phyloP scores from a whole-genome alignment of 2,888 invertebrate species.

The Drosophila helvetica region DNA sequence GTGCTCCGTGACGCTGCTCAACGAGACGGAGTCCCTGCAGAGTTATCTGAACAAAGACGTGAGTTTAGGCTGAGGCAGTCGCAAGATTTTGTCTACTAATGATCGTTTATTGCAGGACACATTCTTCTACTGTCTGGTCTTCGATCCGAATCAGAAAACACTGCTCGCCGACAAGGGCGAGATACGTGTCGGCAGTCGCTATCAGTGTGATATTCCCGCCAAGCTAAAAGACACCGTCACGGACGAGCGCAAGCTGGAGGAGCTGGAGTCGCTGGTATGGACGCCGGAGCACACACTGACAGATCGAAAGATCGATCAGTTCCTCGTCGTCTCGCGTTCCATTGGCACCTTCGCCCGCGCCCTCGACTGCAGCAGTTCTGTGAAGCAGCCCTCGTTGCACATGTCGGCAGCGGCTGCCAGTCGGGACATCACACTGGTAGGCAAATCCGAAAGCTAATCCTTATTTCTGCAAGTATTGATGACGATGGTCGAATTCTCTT shows the following conservation, averaged over 20 bases:
- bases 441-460: constrained; percentile 4
- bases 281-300: constrained; percentile 95
- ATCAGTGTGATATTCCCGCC: constrained; percentile 96
- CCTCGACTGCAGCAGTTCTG: constrained; percentile 98
- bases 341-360: constrained; percentile 99
- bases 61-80: constrained; percentile 85
- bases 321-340: constrained; percentile 96
- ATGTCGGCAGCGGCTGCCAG: constrained; percentile 99
- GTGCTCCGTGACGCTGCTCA: constrained; percentile 98
- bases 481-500: not conserved
- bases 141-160: constrained; percentile 99
- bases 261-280: constrained; percentile 97
- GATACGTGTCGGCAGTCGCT: constrained; percentile 95
- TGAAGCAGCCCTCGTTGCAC: constrained; percentile 98
- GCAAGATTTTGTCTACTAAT: not conserved
- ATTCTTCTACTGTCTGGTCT: constrained; percentile 99
- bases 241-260: constrained; percentile 88
- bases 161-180: constrained; percentile 99
- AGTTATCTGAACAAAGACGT: constrained; percentile 98
- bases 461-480: not conserved
- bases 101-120: constrained; percentile 89
- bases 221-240: constrained; percentile 90
- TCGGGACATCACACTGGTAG: constrained; percentile 96
- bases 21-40: constrained; percentile 98
- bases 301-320: constrained; percentile 99